Percentiles rank a stretch among this genome's conserved stretches.
Conservation (phyloP, 2,888 invertebrate species). For the Caenorhabditis virilis region DNA sequence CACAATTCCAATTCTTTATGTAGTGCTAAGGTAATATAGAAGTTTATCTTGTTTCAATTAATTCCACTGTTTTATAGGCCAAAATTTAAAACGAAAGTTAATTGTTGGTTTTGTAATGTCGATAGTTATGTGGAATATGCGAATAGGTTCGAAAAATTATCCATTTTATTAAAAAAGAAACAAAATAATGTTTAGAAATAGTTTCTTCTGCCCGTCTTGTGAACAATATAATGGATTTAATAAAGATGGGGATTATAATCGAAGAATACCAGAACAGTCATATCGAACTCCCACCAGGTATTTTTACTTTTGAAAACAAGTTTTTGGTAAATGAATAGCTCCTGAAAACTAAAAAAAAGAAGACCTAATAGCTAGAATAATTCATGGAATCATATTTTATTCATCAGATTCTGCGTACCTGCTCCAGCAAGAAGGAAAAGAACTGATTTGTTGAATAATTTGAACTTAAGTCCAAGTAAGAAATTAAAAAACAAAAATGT, state of each 20-base stretch:
- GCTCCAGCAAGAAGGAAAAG: too few species aligned
- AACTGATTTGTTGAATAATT: too few species aligned
- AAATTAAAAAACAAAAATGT: neutral
- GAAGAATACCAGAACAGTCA: constrained; percentile 32
- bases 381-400: too few species aligned
- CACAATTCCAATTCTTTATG: constrained; percentile 11
- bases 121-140: constrained; percentile 24
- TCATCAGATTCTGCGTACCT: too few species aligned
- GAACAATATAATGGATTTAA: constrained; percentile 60
- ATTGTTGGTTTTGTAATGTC: constrained; percentile 59
- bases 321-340: too few species aligned
- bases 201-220: constrained; percentile 49
- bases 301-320: too few species aligned
- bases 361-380: too few species aligned
- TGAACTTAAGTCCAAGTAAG: constrained; percentile 31
- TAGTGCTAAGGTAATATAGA: constrained; percentile 11
- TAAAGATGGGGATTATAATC: constrained; percentile 53
- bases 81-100: constrained; percentile 22
- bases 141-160: neutral
- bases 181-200: constrained; percentile 16
- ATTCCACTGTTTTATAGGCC: constrained; percentile 15
- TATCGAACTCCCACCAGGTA: constrained; percentile 10
- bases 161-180: neutral
- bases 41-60: neutral
- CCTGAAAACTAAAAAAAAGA: too few species aligned